Evolutionary conservation across 2,888 invertebrate species (phyloP).

Genomic region (Thereva unica): DNA sequence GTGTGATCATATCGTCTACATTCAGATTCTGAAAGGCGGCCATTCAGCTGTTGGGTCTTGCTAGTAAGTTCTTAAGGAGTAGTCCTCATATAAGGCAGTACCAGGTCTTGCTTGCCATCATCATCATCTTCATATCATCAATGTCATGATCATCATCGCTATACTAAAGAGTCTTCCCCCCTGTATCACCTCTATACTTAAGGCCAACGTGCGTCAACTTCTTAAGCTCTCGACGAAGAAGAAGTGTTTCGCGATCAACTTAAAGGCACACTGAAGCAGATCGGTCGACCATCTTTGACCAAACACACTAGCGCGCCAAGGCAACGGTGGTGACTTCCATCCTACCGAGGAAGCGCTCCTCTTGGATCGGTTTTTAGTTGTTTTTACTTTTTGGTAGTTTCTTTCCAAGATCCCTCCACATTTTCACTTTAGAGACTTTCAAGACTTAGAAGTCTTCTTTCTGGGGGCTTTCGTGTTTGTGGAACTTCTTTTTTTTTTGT

Average conservation of each 20-base stretch:
- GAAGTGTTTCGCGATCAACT: neutral
- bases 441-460: neutral
- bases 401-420: slow-evolving; percentile 1
- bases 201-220: neutral
- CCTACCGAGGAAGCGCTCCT: slow-evolving; percentile 22
- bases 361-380: slow-evolving; percentile 19
- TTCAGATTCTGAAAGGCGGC: slow-evolving; percentile 8
- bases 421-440: neutral
- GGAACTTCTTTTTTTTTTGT: neutral
- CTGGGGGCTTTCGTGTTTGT: slow-evolving; percentile 2
- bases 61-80: neutral
- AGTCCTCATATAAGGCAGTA: slow-evolving; percentile 7
- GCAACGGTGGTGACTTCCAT: slow-evolving; percentile 26
- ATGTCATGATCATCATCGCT: slow-evolving; percentile 33
- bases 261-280: neutral
- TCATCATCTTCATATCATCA: slow-evolving; percentile 18
- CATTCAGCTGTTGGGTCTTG: slow-evolving; percentile 14
- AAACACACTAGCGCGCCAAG: slow-evolving; percentile 1
- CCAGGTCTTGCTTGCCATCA: neutral
- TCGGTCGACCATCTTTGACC: slow-evolving; percentile 25
- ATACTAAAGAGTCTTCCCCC: slow-evolving; percentile 4
- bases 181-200: neutral
- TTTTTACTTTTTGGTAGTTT: slow-evolving; percentile 9
- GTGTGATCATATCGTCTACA: slow-evolving; percentile 25
- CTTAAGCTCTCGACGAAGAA: neutral